A percentile compares a stretch with the other conserved stretches of the same genome.
Conservation (phyloP, 2,888 invertebrate species). For the Drosophila mercatorum region DNA sequence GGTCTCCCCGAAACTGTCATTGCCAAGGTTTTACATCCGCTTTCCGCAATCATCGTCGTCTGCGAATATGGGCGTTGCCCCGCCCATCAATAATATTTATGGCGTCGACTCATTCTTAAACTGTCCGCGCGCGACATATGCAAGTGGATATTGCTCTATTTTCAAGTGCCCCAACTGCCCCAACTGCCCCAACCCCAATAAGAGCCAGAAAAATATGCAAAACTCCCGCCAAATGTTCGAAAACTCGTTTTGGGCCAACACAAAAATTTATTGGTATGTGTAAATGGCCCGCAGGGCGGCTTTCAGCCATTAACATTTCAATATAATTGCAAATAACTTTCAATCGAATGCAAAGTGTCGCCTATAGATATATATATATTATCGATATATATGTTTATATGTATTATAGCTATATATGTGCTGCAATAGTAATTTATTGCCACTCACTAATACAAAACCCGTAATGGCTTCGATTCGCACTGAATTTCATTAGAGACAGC, state of each 20-base stretch:
- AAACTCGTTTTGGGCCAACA: constrained; percentile 53
- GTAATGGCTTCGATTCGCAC: neutral
- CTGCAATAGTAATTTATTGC: constrained; percentile 42
- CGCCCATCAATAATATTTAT: constrained; percentile 79
- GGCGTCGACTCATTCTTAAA: constrained; percentile 76
- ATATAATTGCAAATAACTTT: constrained; percentile 78
- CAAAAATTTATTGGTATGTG: constrained; percentile 69
- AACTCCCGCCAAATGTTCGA: constrained; percentile 28
- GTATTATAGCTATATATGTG: constrained; percentile 18
- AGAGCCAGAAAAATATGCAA: constrained; percentile 23
- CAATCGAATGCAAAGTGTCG: constrained; percentile 57
- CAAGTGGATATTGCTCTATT: constrained; percentile 77
- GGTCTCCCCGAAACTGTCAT: constrained; percentile 72
- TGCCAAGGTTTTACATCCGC: constrained; percentile 78
- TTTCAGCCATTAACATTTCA: constrained; percentile 57
- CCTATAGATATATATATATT: constrained; percentile 4
- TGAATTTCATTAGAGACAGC: neutral
- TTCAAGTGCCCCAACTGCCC: constrained; percentile 61
- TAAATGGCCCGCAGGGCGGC: constrained; percentile 37
- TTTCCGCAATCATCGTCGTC: constrained; percentile 75
- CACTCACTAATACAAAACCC: neutral
- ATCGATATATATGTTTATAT: neutral
- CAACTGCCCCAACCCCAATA: constrained; percentile 9
- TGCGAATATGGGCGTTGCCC: constrained; percentile 8
- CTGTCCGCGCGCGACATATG: constrained; percentile 75